Conservation (phyloP, 2,888 invertebrate species). For the Eupithecia insigniata region DNA sequence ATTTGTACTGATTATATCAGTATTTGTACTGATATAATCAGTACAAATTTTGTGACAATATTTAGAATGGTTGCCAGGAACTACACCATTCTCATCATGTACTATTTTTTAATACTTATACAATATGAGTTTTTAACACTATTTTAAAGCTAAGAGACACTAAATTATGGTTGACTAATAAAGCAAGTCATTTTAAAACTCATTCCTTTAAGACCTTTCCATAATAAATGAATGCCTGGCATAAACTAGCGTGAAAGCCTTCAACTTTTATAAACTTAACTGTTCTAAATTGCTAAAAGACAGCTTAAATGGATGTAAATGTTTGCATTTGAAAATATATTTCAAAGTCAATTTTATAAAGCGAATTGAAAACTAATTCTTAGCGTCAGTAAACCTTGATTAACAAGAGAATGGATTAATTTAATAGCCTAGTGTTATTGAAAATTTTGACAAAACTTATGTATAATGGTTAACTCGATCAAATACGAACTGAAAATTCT, state of each 20-base stretch:
- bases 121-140: not conserved
- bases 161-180: not conserved
- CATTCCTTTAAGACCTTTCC: not conserved
- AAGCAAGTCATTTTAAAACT: not conserved
- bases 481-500: not conserved
- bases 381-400: conserved; percentile 1
- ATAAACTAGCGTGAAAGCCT: conserved; percentile 14
- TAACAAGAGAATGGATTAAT: not conserved
- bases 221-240: conserved; percentile 16
- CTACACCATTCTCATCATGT: too few species aligned
- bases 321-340: conserved; percentile 11
- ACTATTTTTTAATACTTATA: too few species aligned
- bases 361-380: conserved; percentile 16
- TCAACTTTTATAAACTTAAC: conserved; percentile 22
- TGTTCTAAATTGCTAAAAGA: conserved; percentile 9
- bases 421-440: not conserved
- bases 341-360: conserved; percentile 7
- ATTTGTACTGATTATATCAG: too few species aligned
- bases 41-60: too few species aligned
- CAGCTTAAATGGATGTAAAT: conserved; percentile 13
- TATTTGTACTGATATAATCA: too few species aligned
- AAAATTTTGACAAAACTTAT: not conserved
- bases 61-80: too few species aligned
- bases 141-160: not conserved
- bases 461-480: too few species aligned